These are phyloP conservation scores for Acrocephalus kingi DNA, from an alignment of 2,113 vertebrate species.

Conservation along the genomic window DNA sequence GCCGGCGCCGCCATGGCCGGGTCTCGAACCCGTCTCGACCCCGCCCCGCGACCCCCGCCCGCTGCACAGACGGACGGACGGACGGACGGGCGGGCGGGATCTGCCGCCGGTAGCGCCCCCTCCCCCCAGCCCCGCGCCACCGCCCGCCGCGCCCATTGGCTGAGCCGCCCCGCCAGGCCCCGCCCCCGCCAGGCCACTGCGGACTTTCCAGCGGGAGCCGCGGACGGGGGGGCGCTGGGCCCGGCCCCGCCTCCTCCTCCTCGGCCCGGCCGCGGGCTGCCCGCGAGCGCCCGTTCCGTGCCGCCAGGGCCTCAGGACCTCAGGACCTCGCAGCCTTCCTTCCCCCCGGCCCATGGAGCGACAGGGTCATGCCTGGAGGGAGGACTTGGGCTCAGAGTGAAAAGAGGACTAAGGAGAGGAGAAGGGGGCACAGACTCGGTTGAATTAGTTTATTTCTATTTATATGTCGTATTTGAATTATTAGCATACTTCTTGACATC, in stretches of 20 bases:
- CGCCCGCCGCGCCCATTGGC: conserved; percentile 5
- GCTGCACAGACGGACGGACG: background rate
- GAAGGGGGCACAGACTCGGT: background rate
- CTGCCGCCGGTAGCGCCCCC: background rate
- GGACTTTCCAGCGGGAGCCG: background rate
- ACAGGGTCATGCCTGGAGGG: background rate
- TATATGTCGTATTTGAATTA: background rate
- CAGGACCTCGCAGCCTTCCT: background rate
- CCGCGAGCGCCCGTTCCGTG: background rate
- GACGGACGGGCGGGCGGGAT: too few species aligned
- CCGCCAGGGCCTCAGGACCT: background rate
- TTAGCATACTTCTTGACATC: background rate
- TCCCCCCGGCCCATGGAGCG: accelerated
- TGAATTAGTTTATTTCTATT: background rate
- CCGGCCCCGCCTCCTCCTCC: too few species aligned
- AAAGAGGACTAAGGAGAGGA: background rate
- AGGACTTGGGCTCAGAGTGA: too few species aligned
- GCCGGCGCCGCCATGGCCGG: conserved; percentile 39
- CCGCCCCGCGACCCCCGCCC: background rate
- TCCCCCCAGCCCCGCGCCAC: background rate
- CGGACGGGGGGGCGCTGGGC: too few species aligned
- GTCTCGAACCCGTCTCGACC: background rate
- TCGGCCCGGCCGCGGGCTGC: background rate
- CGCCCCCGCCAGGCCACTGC: background rate
- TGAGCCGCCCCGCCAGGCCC: background rate